These are phyloP conservation scores for Zalophus californianus DNA, from an alignment of 2,797 vertebrate genomes.

Conservation along the genomic window DNA sequence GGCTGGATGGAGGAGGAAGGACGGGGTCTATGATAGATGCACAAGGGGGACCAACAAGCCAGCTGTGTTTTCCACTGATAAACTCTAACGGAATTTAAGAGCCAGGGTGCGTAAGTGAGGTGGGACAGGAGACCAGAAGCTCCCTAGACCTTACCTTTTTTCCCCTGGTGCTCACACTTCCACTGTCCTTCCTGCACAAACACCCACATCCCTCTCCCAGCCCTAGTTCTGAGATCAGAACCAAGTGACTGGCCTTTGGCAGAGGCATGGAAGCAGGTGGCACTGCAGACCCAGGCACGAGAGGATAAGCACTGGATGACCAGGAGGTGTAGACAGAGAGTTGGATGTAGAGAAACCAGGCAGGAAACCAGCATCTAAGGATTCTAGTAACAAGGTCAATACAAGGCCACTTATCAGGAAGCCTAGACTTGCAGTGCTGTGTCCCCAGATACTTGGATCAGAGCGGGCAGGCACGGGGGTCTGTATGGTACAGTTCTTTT, in stretches of 20 bases:
- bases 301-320: neutral
- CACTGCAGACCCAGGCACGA: neutral
- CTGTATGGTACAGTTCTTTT: neutral
- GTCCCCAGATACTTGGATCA: neutral
- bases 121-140: neutral
- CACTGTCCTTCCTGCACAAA: neutral
- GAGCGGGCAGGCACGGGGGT: neutral
- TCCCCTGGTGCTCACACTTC: neutral
- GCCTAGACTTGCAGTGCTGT: neutral
- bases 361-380: conserved; percentile 36
- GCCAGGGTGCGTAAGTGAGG: neutral
- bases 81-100: neutral
- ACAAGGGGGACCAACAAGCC: neutral
- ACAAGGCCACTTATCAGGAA: neutral
- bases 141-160: neutral
- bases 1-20: neutral
- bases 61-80: neutral
- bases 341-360: conserved; percentile 31
- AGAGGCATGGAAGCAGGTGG: conserved; percentile 52
- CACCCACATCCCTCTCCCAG: neutral
- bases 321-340: conserved; percentile 40
- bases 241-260: neutral
- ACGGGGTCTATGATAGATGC: neutral
- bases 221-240: neutral
- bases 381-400: neutral